Percentiles rank a stretch among this genome's conserved stretches.
phyloP scores from a whole-genome alignment of 2,888 invertebrate genomes.

The Seira sanloemensis region DNA sequence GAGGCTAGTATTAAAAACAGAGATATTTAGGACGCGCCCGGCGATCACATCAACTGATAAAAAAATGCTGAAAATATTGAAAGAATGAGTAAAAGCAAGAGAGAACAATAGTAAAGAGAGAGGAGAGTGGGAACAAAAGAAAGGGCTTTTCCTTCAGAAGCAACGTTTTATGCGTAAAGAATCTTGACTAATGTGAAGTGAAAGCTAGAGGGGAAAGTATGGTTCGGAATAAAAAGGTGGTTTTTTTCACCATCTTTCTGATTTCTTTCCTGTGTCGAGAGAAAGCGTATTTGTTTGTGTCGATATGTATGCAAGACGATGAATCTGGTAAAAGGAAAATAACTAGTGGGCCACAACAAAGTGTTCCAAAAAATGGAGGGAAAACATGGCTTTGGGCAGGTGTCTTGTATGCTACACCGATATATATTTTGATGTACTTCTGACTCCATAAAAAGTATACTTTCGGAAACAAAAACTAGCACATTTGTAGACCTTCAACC shows the following conservation, averaged over 20 bases:
- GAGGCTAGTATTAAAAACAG: constrained; percentile 46
- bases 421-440: constrained; percentile 43
- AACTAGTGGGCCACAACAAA: constrained; percentile 22
- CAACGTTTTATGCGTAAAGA: constrained; percentile 63
- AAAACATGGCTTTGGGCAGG: constrained; percentile 61
- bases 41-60: constrained; percentile 49
- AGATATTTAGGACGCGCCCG: constrained; percentile 21
- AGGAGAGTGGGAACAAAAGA: constrained; percentile 51
- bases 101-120: constrained; percentile 29
- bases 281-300: constrained; percentile 51
- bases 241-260: constrained; percentile 50
- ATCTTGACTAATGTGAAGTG: constrained; percentile 63
- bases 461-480: neutral
- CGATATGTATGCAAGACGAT: constrained; percentile 38
- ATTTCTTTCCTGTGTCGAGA: constrained; percentile 11
- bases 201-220: constrained; percentile 64
- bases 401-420: constrained; percentile 53
- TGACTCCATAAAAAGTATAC: constrained; percentile 14
- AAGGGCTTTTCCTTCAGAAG: constrained; percentile 42
- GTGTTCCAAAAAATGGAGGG: neutral
- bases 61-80: constrained; percentile 15
- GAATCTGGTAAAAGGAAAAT: neutral
- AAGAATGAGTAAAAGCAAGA: constrained; percentile 30
- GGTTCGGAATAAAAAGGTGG: constrained; percentile 65
- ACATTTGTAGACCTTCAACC: neutral